These are phyloP conservation scores for Chitala chitala DNA, from an alignment of 2,113 vertebrate species.

Conservation along the genomic window DNA sequence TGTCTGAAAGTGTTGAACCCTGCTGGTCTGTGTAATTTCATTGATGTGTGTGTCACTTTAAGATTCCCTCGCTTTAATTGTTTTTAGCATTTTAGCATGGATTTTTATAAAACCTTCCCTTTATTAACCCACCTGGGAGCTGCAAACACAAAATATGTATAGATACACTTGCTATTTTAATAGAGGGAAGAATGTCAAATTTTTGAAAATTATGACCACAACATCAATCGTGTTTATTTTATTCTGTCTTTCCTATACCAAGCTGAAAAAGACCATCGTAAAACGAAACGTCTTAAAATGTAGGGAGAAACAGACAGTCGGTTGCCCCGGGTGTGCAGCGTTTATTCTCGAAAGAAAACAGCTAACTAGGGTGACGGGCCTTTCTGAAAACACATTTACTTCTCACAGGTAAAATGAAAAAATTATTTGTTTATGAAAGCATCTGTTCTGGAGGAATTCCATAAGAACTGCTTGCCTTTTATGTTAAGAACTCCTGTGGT, in stretches of 20 bases:
- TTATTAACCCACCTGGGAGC: conserved; percentile 12
- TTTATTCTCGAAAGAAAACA: no score
- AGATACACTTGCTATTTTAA: conserved; percentile 37
- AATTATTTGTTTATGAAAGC: no score
- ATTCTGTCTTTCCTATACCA: no score
- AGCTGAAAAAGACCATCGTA: no score
- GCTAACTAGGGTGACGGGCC: no score
- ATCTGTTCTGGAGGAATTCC: neutral
- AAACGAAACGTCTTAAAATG: no score
- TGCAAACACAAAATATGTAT: conserved; percentile 6
- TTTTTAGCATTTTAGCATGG: neutral
- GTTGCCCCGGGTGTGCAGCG: no score
- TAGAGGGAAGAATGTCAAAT: conserved; percentile 23
- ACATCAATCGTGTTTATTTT: neutral
- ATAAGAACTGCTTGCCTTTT: neutral
- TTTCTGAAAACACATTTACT: no score
- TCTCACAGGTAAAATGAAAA: no score
- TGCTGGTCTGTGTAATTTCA: neutral
- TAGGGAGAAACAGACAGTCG: no score
- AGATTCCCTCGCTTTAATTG: conserved; percentile 14
- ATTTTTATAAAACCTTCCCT: neutral
- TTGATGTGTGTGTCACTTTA: neutral
- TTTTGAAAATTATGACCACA: conserved; percentile 5
- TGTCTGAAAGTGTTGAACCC: neutral
- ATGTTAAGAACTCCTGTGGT: neutral